These are phyloP conservation scores for Scomber scombrus DNA, from an alignment of 2,113 vertebrate species.

Conservation along the genomic window DNA sequence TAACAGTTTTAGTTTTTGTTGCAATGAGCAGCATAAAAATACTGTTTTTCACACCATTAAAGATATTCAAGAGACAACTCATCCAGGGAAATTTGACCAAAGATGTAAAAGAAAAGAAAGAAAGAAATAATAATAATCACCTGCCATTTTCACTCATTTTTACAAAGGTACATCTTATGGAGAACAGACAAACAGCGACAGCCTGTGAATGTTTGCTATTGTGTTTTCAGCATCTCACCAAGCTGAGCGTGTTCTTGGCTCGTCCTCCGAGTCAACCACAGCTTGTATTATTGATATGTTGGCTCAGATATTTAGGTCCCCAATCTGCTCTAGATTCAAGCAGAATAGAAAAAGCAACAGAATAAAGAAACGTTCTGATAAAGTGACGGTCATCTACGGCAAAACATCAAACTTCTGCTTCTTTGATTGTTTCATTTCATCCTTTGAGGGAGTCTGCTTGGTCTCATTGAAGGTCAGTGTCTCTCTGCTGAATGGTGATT, in stretches of 20 bases:
- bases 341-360: slow-evolving; percentile 12
- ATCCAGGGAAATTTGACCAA: too few species aligned
- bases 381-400: background rate
- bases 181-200: too few species aligned
- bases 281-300: slow-evolving; percentile 66
- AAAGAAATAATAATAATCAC: too few species aligned
- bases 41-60: too few species aligned
- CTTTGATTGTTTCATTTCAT: background rate
- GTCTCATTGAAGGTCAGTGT: background rate
- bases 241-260: slow-evolving; percentile 21
- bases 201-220: background rate
- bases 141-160: too few species aligned
- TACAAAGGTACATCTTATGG: too few species aligned
- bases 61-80: too few species aligned
- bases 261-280: slow-evolving; percentile 8
- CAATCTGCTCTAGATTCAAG: slow-evolving; percentile 56
- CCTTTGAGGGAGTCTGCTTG: background rate
- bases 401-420: too few species aligned
- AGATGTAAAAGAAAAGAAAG: too few species aligned
- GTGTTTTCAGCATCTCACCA: slow-evolving; percentile 5
- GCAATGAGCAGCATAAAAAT: too few species aligned
- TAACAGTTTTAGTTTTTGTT: too few species aligned
- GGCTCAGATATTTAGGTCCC: slow-evolving; percentile 54
- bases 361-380: background rate
- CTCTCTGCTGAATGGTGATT: too few species aligned